Base-by-base conservation (phyloP, 37 sponge, comb jelly and placozoan species). In the Petrosia ficiformis region DNA sequence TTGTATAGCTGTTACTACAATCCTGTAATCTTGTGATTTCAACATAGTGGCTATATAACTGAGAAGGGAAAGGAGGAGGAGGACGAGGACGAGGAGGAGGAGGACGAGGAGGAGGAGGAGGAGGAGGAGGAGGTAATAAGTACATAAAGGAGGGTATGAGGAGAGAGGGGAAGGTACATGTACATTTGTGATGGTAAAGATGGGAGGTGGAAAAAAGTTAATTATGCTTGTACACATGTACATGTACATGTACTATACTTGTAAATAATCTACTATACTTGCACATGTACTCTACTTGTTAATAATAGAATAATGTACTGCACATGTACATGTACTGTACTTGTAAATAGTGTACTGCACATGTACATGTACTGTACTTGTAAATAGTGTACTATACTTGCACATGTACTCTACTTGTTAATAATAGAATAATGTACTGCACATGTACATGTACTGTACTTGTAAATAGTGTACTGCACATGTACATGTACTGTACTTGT, bases 11-110 rank as follows among this genome's bases (percentile, higher is more conserved):
- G 83, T 42, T 0, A 84, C 88, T 21, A 84, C 86, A 61, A 81
- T 26, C 10, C 75, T 54, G 64, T 83, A 85, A 64, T 92, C 89
- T 33, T 71, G 72, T 2, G 92, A 86, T 67, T 79, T 68, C 25
- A 92, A 72, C 89, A 92, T 83, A 10, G 80, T 79, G 54, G 89
- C 84, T 28, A 92, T 41, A 44, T 83, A 85, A 43, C 92, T 85
- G 33, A 4, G 22, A 36, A 39, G 35, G 8, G 29, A 29, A 34
- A 56, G 2, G 5, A 59, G 28, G 39, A n/a, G n/a, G n/a, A n/a
- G n/a, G 66, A 10, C 24, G 21, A 28, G 3, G 33, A 22, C 3
- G 5, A 6, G 33, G 3, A 32, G 34, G 5, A 39, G 58, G 2
- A 52, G 58, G 35, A 22, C 25, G 71, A 39, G 3, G 14, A 19